These are phyloP conservation scores for Mobula hypostoma DNA, from an alignment of 2,113 vertebrate genomes.

Conservation along the genomic window DNA sequence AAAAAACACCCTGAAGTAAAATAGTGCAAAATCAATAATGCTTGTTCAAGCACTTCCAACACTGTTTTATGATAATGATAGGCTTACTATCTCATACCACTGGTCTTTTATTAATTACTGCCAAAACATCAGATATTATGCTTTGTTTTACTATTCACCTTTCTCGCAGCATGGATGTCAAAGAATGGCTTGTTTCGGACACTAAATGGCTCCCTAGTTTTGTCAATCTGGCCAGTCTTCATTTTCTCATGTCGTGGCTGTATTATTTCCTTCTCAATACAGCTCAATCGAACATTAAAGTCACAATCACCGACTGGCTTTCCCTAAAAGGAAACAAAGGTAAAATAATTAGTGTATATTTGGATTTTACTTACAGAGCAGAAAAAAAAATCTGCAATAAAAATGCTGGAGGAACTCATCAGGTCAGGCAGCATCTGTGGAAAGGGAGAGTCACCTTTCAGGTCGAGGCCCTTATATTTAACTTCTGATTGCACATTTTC, in stretches of 20 bases:
- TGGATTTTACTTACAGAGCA: not conserved
- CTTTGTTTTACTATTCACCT: slow-evolving; percentile 61
- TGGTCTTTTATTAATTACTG: not conserved
- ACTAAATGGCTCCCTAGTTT: slow-evolving; percentile 87
- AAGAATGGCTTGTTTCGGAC: slow-evolving; percentile 94
- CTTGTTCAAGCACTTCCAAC: not conserved
- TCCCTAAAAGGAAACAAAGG: slow-evolving; percentile 62
- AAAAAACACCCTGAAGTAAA: not conserved
- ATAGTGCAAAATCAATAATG: not conserved
- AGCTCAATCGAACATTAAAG: slow-evolving; percentile 82
- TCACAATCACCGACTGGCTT: slow-evolving; percentile 94
- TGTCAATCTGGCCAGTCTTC: slow-evolving; percentile 90
- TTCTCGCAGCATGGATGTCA: slow-evolving; percentile 80
- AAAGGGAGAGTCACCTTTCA: not conserved
- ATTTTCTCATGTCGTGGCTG: slow-evolving; percentile 89
- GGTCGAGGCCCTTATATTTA: not conserved
- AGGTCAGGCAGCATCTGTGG: not conserved
- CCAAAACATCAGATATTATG: not conserved
- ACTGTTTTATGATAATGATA: not conserved
- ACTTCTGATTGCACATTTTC: too few relatives aligned
- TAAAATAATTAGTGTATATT: slow-evolving; percentile 35
- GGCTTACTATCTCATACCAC: not conserved
- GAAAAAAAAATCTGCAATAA: not conserved
- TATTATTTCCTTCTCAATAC: slow-evolving; percentile 96
- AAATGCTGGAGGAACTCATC: not conserved